phyloP scores from a whole-genome alignment of 2,888 invertebrate genomes.

The Poecilus cupreus region DNA sequence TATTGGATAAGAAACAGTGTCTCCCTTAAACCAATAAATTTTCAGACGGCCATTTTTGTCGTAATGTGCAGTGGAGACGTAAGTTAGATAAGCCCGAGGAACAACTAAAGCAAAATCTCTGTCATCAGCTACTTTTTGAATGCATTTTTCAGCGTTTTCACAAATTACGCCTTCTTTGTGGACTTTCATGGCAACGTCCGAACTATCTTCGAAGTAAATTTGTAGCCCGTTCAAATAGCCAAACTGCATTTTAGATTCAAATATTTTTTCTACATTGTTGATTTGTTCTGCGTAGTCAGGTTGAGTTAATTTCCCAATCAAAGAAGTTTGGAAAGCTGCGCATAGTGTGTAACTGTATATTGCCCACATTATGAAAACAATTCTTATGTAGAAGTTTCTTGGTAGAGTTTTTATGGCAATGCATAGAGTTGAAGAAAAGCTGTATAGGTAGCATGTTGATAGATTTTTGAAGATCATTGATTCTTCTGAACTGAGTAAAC shows the following conservation, averaged over 20 bases:
- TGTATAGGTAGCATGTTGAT: slow-evolving; percentile 50
- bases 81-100: slow-evolving; percentile 12
- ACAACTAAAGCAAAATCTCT: slow-evolving; percentile 63
- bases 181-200: background rate
- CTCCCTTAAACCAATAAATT: slow-evolving; percentile 37
- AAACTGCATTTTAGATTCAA: slow-evolving; percentile 46
- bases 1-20: slow-evolving; percentile 45
- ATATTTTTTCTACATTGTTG: slow-evolving; percentile 60
- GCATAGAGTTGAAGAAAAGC: slow-evolving; percentile 52
- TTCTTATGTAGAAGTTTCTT: slow-evolving; percentile 42
- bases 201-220: slow-evolving; percentile 52
- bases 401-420: slow-evolving; percentile 53
- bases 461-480: slow-evolving; percentile 48
- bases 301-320: slow-evolving; percentile 61
- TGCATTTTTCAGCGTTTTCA: slow-evolving; percentile 63
- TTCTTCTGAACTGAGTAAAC: slow-evolving; percentile 2
- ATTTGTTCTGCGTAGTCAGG: slow-evolving; percentile 61
- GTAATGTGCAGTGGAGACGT: slow-evolving; percentile 14
- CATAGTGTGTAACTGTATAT: slow-evolving; percentile 61
- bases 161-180: slow-evolving; percentile 60
- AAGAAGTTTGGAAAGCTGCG: slow-evolving; percentile 61
- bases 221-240: slow-evolving; percentile 51
- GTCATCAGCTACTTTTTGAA: slow-evolving; percentile 63
- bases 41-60: slow-evolving; percentile 10
- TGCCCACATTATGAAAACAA: slow-evolving; percentile 61